A percentile compares a stretch with the other conserved stretches of the same genome.
Conservation (phyloP, 2,113 vertebrate species). For the Psittacula cyanocephala region DNA sequence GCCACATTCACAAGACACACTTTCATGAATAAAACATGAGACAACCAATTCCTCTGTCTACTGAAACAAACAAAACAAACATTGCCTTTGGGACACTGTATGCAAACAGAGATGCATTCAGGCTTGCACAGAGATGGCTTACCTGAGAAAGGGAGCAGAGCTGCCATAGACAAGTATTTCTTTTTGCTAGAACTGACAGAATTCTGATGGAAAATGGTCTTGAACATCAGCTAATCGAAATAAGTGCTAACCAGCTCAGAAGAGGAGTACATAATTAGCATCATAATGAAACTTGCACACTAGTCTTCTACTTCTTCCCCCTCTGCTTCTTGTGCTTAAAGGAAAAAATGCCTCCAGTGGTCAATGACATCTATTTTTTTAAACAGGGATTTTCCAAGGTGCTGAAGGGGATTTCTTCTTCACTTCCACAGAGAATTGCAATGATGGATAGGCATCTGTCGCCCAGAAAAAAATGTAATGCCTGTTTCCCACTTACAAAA, state of each 20-base stretch:
- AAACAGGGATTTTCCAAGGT: background rate
- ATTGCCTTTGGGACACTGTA: constrained; percentile 43
- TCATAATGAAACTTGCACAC: background rate
- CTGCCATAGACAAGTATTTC: background rate
- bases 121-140: constrained; percentile 8
- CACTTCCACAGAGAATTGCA: background rate
- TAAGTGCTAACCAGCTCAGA: background rate
- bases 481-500: background rate
- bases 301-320: background rate
- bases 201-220: background rate
- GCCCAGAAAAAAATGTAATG: background rate
- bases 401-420: background rate
- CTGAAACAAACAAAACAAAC: constrained; percentile 55
- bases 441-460: background rate
- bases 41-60: constrained; percentile 29
- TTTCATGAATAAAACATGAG: constrained; percentile 72
- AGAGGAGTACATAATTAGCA: background rate
- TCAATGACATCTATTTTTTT: background rate
- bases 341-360: background rate
- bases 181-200: background rate
- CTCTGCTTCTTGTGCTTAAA: background rate
- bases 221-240: background rate
- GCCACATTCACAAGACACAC: constrained; percentile 29
- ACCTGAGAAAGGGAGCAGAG: background rate
- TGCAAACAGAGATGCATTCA: background rate